phyloP scores from a whole-genome alignment of 2,113 vertebrate genomes.

The Planiliza haematocheilus region DNA sequence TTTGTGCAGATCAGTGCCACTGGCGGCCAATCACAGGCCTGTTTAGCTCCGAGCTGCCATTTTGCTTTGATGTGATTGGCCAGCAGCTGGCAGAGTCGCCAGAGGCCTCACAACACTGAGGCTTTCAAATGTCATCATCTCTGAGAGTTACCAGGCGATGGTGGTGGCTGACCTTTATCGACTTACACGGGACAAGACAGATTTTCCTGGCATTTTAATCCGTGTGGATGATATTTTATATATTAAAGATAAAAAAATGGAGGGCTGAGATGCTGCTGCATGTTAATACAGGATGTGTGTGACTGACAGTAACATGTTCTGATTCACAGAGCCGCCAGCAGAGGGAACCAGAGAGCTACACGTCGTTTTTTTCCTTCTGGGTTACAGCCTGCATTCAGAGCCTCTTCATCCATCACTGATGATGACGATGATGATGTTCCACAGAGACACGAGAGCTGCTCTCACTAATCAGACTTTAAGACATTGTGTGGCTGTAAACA shows the following conservation, averaged over 20 bases:
- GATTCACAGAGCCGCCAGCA: constrained; percentile 41
- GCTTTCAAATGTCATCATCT: constrained; percentile 51
- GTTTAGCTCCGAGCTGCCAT: not conserved
- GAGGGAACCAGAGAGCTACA: constrained; percentile 58
- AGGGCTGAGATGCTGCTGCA: not conserved
- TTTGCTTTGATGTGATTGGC: constrained; percentile 11
- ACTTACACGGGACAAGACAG: constrained; percentile 5
- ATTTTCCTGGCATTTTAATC: constrained; percentile 9
- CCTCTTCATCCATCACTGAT: constrained; percentile 1
- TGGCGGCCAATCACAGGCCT: constrained; percentile 31
- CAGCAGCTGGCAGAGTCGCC: not conserved
- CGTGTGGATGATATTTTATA: constrained; percentile 11
- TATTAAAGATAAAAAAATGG: not conserved
- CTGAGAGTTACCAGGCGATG: not conserved
- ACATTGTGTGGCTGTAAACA: not conserved
- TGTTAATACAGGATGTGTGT: not conserved
- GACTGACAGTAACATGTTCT: constrained; percentile 1
- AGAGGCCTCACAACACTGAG: constrained; percentile 19
- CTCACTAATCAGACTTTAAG: constrained; percentile 2
- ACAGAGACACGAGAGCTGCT: not conserved
- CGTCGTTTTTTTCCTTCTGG: not conserved
- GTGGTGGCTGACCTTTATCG: constrained; percentile 43
- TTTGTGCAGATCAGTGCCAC: not conserved
- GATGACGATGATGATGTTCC: not conserved
- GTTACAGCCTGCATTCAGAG: not conserved